These are phyloP conservation scores for Acholoe squamosa DNA, from an alignment of 2,888 invertebrate genomes.

Conservation along the genomic window DNA sequence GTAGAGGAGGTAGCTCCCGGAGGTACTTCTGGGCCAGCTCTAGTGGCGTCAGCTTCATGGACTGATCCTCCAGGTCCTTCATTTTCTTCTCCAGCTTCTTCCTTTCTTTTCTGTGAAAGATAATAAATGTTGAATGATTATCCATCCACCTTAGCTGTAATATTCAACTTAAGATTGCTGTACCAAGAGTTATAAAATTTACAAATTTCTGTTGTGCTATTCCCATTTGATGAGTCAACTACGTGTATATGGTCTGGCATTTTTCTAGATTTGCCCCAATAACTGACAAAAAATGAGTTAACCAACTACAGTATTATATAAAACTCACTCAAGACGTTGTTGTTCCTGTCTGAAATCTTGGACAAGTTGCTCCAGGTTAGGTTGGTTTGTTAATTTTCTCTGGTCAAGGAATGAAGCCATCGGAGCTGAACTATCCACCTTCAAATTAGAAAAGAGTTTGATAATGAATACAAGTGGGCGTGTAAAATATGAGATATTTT, in stretches of 20 bases:
- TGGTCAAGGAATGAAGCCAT: not conserved
- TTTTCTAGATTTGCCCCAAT: no score
- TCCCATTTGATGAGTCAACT: no score
- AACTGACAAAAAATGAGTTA: no score
- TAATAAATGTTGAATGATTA: no score
- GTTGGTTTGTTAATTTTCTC: not conserved
- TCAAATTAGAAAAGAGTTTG: not conserved
- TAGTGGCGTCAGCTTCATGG: not conserved
- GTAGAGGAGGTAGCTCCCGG: not conserved
- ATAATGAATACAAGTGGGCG: no score
- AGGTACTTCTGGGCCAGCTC: slow-evolving; percentile 10
- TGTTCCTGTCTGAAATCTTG: slow-evolving; percentile 47
- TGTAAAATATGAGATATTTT: no score
- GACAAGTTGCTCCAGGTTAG: slow-evolving; percentile 5
- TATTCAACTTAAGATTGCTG: no score
- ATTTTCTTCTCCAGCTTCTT: slow-evolving; percentile 40
- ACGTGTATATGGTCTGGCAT: no score
- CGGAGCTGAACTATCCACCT: not conserved
- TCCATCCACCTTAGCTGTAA: no score
- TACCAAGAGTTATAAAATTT: no score
- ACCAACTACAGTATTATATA: no score
- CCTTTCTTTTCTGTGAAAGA: not conserved
- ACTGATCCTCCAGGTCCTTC: slow-evolving; percentile 18
- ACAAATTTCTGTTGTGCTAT: no score
- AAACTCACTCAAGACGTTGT: slow-evolving; percentile 29